Percentiles rank a stretch among this genome's conserved stretches.
phyloP scores from a whole-genome alignment of 23 tunicate genomes.

The Ascidia mentula region DNA sequence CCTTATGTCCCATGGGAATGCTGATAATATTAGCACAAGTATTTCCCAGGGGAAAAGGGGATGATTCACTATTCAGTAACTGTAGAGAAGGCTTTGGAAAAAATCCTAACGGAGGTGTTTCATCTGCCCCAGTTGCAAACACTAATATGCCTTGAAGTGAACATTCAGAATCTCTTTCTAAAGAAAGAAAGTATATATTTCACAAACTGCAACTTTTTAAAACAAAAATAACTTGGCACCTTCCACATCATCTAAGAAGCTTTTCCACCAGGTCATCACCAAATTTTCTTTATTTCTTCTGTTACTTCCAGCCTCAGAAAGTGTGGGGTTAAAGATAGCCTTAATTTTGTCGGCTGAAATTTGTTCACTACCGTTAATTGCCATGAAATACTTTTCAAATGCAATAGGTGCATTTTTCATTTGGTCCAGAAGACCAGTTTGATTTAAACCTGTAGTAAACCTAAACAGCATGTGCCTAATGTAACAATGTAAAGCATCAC shows the following conservation, averaged over 20 bases:
- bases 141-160: slow-evolving; percentile 14
- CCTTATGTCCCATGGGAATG: neutral
- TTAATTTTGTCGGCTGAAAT: too few relatives aligned
- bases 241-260: slow-evolving; percentile 24
- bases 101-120: slow-evolving; percentile 28
- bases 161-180: slow-evolving; percentile 18
- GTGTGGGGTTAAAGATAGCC: neutral
- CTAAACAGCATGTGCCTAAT: neutral
- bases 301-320: slow-evolving; percentile 23
- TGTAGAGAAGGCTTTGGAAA: slow-evolving; percentile 8
- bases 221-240: slow-evolving; percentile 4
- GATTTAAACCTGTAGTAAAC: slow-evolving; percentile 7
- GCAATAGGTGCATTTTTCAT: slow-evolving; percentile 14
- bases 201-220: too few relatives aligned
- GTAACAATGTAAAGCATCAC: neutral
- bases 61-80: neutral
- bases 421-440: neutral
- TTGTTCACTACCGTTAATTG: too few relatives aligned
- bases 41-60: slow-evolving; percentile 18
- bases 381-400: neutral
- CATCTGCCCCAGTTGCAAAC: slow-evolving; percentile 41
- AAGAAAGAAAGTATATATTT: too few relatives aligned
- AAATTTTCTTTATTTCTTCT: slow-evolving; percentile 8
- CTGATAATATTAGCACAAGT: slow-evolving; percentile 21
- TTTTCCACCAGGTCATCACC: slow-evolving; percentile 20